phyloP scores from a whole-genome alignment of 2,888 invertebrate genomes.

The Athetis lepigone region DNA sequence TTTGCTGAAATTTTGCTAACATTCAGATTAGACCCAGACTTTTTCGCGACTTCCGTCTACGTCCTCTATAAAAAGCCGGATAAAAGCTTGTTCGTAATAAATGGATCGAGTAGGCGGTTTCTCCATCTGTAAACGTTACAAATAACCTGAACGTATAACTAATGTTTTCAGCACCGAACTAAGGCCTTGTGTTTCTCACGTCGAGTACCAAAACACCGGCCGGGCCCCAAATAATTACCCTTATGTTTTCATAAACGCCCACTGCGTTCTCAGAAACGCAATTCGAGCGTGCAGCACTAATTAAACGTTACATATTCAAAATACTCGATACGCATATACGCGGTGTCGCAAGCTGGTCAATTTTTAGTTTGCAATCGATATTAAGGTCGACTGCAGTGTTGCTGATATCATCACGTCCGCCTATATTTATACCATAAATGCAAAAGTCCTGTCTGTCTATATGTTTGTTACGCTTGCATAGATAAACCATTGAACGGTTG shows the following conservation, averaged over 20 bases:
- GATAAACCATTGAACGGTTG: too few relatives aligned
- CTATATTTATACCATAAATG: too few relatives aligned
- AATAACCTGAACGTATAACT: constrained; percentile 10
- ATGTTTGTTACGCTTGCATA: too few relatives aligned
- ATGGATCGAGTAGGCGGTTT: too few relatives aligned
- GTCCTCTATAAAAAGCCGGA: too few relatives aligned
- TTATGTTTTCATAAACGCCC: constrained; percentile 58
- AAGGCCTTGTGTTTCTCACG: constrained; percentile 44
- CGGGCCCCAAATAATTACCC: constrained; percentile 56
- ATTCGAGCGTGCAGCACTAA: constrained; percentile 53
- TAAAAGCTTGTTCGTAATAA: too few relatives aligned
- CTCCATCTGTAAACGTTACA: background rate
- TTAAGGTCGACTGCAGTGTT: too few relatives aligned
- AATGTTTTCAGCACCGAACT: constrained; percentile 8
- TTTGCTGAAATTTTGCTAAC: too few relatives aligned
- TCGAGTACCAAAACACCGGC: constrained; percentile 38
- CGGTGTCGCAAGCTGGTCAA: constrained; percentile 16
- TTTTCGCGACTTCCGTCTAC: too few relatives aligned
- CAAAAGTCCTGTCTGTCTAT: too few relatives aligned
- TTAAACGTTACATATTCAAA: constrained; percentile 61
- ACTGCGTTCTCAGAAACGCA: constrained; percentile 54
- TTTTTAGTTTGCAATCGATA: constrained; percentile 11
- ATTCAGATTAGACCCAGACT: too few relatives aligned
- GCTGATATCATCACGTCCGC: too few relatives aligned
- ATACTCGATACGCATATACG: constrained; percentile 45